Percentiles rank a stretch among this genome's conserved stretches.
Evolutionary conservation across 2,113 vertebrate species (phyloP).

Genomic region (Cardinalis cardinalis): DNA sequence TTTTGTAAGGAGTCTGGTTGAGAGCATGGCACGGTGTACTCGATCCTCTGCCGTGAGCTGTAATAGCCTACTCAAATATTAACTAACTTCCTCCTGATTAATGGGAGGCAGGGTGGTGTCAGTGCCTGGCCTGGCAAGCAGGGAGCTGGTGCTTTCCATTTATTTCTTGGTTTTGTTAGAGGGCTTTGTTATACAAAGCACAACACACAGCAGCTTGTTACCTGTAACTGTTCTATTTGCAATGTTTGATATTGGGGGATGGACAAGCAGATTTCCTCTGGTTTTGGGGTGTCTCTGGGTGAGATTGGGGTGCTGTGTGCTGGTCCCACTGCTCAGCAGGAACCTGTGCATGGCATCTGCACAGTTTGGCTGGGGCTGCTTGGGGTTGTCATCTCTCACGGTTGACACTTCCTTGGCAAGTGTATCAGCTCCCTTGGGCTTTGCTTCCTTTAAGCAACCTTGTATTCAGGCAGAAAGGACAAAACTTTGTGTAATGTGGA

Average conservation of each 20-base stretch:
- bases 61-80: background rate
- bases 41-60: background rate
- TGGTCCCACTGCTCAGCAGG: background rate
- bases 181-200: background rate
- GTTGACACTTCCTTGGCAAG: background rate
- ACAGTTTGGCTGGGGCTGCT: background rate
- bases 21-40: background rate
- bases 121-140: background rate
- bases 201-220: background rate
- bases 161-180: background rate
- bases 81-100: background rate
- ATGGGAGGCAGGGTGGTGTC: background rate
- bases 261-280: background rate
- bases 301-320: background rate
- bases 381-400: rapidly evolving
- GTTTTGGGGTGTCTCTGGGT: background rate
- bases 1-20: background rate
- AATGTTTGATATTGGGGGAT: too few species aligned
- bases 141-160: background rate
- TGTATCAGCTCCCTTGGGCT: background rate
- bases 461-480: background rate
- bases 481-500: background rate
- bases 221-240: background rate
- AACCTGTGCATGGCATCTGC: background rate
- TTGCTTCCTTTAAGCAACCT: background rate